Percentiles rank a stretch among this genome's conserved stretches.
Conservation (phyloP, 2,113 vertebrate species). For the Tetrax tetrax region DNA sequence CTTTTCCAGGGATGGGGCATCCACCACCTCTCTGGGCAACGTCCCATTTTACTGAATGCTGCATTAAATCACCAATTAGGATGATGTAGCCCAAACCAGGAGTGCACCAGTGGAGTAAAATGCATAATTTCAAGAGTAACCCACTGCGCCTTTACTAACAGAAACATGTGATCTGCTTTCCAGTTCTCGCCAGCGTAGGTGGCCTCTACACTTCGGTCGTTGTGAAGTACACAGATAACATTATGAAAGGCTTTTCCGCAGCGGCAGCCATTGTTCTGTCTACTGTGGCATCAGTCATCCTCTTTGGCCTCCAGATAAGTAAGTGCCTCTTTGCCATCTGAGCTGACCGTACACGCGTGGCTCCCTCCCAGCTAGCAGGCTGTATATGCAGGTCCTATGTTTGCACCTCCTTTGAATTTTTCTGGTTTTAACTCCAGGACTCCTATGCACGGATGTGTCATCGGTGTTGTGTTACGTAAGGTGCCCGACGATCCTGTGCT, state of each 20-base stretch:
- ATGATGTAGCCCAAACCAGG: not conserved
- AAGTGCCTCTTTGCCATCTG: conserved; percentile 60
- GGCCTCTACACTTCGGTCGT: conserved; percentile 95
- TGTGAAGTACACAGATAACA: conserved; percentile 98
- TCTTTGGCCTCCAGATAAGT: conserved; percentile 97
- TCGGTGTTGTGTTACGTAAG: not conserved
- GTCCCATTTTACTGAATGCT: not conserved
- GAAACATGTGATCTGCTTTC: not conserved
- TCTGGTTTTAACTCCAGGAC: not conserved
- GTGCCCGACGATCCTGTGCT: not conserved
- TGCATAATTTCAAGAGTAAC: not conserved
- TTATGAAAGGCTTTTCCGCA: conserved; percentile 98
- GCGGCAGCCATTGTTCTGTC: conserved; percentile 97
- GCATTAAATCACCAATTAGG: not conserved
- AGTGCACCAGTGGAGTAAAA: not conserved
- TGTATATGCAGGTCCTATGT: too few species aligned
- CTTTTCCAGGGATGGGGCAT: too few species aligned
- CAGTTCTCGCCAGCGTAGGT: conserved; percentile 93
- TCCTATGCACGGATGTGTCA: fast-evolving
- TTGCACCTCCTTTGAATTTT: not conserved
- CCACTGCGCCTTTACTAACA: not conserved
- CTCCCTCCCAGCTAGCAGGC: not conserved
- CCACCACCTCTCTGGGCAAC: too few species aligned
- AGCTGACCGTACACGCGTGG: fast-evolving
- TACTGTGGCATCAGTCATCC: conserved; percentile 88